These are phyloP conservation scores for Apotomis turbidana DNA, from an alignment of 2,888 invertebrate genomes.

Conservation along the genomic window DNA sequence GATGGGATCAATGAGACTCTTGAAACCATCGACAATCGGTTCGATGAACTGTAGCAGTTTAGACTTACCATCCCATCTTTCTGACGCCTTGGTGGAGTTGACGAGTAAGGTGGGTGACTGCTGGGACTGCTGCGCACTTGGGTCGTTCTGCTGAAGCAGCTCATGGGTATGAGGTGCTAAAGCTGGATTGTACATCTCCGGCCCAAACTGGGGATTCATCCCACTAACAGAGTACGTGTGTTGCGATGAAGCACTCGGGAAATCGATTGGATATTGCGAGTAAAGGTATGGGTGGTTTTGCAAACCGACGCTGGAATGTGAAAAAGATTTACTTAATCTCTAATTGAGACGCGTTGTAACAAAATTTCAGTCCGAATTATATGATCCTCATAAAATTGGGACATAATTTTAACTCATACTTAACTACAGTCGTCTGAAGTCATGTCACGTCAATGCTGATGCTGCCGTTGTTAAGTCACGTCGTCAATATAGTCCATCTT, in stretches of 20 bases:
- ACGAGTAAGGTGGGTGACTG: slow-evolving; percentile 73
- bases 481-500: slow-evolving; percentile 15
- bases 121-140: slow-evolving; percentile 81
- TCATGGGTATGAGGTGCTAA: slow-evolving; percentile 71
- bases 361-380: neutral
- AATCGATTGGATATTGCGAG: slow-evolving; percentile 82
- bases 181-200: slow-evolving; percentile 78
- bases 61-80: slow-evolving; percentile 83
- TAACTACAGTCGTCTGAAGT: slow-evolving; percentile 22
- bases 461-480: slow-evolving; percentile 12
- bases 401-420: slow-evolving; percentile 17
- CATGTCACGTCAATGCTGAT: slow-evolving; percentile 25
- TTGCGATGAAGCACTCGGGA: slow-evolving; percentile 81
- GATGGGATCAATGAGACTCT: slow-evolving; percentile 70
- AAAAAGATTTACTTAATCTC: slow-evolving; percentile 52
- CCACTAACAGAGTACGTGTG: slow-evolving; percentile 78
- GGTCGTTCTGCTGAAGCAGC: slow-evolving; percentile 74
- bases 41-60: slow-evolving; percentile 76
- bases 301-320: slow-evolving; percentile 80
- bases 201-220: slow-evolving; percentile 78
- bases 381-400: neutral
- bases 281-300: slow-evolving; percentile 81
- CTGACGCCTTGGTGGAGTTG: slow-evolving; percentile 75
- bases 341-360: neutral
- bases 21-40: slow-evolving; percentile 71